A percentile compares a stretch with the other conserved stretches of the same genome.
Conservation (phyloP, 2,888 invertebrate genomes). For the Nebria brevicollis region DNA sequence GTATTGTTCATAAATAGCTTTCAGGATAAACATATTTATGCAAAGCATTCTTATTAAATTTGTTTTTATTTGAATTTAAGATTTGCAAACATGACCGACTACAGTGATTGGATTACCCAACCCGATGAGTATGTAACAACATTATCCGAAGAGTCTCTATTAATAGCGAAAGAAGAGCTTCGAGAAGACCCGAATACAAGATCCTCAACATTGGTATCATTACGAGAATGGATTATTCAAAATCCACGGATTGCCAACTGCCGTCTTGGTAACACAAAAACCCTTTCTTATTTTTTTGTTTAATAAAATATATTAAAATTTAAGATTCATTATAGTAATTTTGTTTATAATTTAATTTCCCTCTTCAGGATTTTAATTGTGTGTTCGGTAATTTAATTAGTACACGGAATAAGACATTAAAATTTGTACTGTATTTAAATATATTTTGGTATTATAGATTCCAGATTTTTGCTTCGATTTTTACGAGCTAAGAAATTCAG, state of each 20-base stretch:
- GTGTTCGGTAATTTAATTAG: not conserved
- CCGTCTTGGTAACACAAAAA: slow-evolving; percentile 68
- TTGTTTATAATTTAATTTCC: not conserved
- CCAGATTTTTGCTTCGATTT: slow-evolving; percentile 77
- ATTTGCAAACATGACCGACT: slow-evolving; percentile 52
- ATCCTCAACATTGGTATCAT: slow-evolving; percentile 72
- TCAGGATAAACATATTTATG: not conserved
- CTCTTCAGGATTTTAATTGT: not conserved
- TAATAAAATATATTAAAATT: not conserved
- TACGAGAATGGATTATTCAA: slow-evolving; percentile 77
- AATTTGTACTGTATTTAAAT: not conserved
- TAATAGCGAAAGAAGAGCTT: slow-evolving; percentile 73
- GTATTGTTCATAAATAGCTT: not conserved
- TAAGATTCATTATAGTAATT: not conserved
- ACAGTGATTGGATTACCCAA: slow-evolving; percentile 66
- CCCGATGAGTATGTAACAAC: slow-evolving; percentile 73
- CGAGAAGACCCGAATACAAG: slow-evolving; percentile 74
- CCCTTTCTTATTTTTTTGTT: not conserved
- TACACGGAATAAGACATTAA: not conserved
- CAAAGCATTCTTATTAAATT: not conserved
- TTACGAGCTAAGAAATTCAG: slow-evolving; percentile 84
- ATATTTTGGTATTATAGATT: slow-evolving; percentile 64
- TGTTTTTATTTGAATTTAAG: slow-evolving; percentile 7
- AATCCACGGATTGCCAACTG: slow-evolving; percentile 76
- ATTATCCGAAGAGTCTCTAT: slow-evolving; percentile 70